These are phyloP conservation scores for Diceros bicornis DNA, from an alignment of 2,797 vertebrate species.

Conservation along the genomic window DNA sequence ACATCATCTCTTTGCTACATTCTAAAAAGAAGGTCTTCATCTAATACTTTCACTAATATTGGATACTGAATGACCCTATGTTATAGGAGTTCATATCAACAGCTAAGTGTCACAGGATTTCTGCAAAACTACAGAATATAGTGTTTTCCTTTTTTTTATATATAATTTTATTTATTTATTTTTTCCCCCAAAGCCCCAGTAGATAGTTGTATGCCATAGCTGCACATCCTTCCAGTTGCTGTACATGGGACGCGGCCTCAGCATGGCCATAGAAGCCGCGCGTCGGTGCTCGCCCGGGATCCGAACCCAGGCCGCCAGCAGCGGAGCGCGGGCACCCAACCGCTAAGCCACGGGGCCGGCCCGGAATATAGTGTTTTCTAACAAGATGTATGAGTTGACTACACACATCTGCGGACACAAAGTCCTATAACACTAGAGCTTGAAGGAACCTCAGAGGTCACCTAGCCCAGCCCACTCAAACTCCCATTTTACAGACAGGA, in stretches of 20 bases:
- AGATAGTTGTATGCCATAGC: too few species aligned
- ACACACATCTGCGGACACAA: not conserved
- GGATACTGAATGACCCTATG: not conserved
- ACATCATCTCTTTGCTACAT: slow-evolving; percentile 12
- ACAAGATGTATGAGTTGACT: not conserved
- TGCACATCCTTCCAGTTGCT: too few species aligned
- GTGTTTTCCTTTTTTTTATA: not conserved
- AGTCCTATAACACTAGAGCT: not conserved
- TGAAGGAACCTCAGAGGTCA: not conserved
- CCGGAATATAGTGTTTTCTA: not conserved
- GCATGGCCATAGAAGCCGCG: too few species aligned
- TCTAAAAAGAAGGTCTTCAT: slow-evolving; percentile 12
- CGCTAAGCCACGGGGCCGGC: too few species aligned
- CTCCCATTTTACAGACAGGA: not conserved
- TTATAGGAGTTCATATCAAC: not conserved
- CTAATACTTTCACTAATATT: not conserved
- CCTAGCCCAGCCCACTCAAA: not conserved
- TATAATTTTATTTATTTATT: too few species aligned
- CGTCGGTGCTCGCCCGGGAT: too few species aligned
- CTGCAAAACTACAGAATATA: not conserved
- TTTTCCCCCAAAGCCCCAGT: too few species aligned
- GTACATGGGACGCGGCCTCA: too few species aligned
- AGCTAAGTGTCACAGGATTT: not conserved
- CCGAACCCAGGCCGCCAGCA: too few species aligned
- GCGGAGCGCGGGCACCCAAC: too few species aligned